Evolutionary conservation across 2,797 vertebrate species (phyloP), one percentile per base, ranked within the genome.

Genomic region (Sebastes ruberrimus): DNA sequence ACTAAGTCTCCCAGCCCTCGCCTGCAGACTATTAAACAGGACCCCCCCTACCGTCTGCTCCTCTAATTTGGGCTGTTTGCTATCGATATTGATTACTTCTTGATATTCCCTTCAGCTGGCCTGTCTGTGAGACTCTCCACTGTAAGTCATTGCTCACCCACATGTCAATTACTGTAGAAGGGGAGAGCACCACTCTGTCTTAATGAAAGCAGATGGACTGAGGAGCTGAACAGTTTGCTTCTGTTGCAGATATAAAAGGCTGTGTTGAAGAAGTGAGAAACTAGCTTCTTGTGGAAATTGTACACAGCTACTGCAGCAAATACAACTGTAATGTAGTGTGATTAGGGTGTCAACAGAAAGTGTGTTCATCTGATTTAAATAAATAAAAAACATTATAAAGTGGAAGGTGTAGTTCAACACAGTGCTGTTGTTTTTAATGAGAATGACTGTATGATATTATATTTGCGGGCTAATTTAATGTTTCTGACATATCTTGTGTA

Each of bases 81-180:
- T 93, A 92, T 95, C 83, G 83, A 92, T 95, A 95, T 95, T 87
- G 94, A 95, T 95, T 93, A 80, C 32, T 76, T 93, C 90, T 90
- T 94, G 92, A 94, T 93, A 93, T 94, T 94, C 94, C 92, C 93
- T 88, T 90, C 82, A 88, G 87, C 84, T 83, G 76, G 82, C 66
- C 80, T 85, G 92, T 92, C 90, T 65, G 83, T 68, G 78, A 89
- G 92, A 79, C 86, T 82, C 86, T 89, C 78, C 89, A 92, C 91
- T 93, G 92, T 94, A 92, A 95, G 90, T 84, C 93, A 93, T 95
- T 88, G 78, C 90, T 96, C 93, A 94, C 81, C 91, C 88, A 90
- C 88, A 89, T 85, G 90, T 95, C 95, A 96, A 94, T 96, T 95
- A 91, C 89, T 62, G 74, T 46, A 87, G 90, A 85, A 66, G 55